Base-by-base conservation (phyloP, 2,113 vertebrate genomes). In the Cygnus atratus region DNA sequence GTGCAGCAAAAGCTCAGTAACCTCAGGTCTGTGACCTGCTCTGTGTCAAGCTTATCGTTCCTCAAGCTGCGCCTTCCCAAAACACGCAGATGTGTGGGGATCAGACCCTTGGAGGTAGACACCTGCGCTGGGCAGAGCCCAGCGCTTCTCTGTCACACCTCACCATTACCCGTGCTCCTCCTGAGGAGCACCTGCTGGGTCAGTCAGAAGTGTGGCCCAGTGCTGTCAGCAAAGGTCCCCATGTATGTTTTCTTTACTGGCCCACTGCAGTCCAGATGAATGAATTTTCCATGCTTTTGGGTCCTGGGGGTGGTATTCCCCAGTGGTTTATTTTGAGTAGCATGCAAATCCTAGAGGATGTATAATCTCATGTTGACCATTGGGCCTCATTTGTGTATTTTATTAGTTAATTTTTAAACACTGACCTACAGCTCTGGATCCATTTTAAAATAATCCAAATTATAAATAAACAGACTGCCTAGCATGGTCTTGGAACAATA, bases 371-470 rank as follows among this genome's bases (percentile, higher is more conserved):
- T 94, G 95, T 96, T 96, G 96, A 96, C 93, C 80, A 91, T 82
- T 95, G 84, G 86, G 93, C 92, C 58, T 93, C 95, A 94, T 92
- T 96, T 96, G 96, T 96, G 92, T 97, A 95, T 97, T 96, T 95
- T 95, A 94, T 97, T 96, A 95, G 96, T 97, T 97, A 97, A 95
- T 94, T 96, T 97, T 97, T 96, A 96, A 96, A 96, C 93, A 92
- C 16, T 88, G 91, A 96, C 92, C 90, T 93, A 95, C 93, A 95
- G 75, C 88, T 96, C 93, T 95, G 94, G 77, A 95, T 95, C 95
- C 93, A 97, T 97, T 94, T 95, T 83, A 58, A 94, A 97, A 95
- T 96, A 96, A 92, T 87, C 93, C 96, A 92, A 95, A 96, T 95
- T 87, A 94, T 95, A 97, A 97, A 97, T 95, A 97, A 97, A 97